Percentiles rank a stretch among this genome's conserved stretches.
These are phyloP conservation scores for Archilochus colubris DNA, from an alignment of 2,113 vertebrate genomes.

Conservation along the genomic window DNA sequence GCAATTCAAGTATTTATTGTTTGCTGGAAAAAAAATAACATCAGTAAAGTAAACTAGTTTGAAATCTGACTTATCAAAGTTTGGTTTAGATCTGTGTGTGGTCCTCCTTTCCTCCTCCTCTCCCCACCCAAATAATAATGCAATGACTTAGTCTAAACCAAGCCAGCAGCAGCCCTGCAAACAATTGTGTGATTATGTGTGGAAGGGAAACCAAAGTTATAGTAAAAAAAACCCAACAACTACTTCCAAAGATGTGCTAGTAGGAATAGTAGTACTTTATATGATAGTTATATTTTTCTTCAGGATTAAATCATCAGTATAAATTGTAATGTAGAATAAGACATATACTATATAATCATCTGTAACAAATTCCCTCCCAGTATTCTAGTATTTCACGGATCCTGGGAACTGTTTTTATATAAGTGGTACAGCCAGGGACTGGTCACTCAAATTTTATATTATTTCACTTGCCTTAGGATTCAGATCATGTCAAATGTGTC, in stretches of 20 bases:
- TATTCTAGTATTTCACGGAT: background rate
- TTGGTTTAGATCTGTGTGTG: background rate
- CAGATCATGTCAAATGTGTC: background rate
- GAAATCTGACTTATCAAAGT: background rate
- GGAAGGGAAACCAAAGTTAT: background rate
- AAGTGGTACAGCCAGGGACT: background rate
- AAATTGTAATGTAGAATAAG: background rate
- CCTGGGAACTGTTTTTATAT: background rate
- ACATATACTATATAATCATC: background rate
- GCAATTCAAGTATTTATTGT: background rate
- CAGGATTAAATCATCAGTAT: background rate
- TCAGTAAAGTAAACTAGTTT: background rate
- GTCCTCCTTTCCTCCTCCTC: background rate
- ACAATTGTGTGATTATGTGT: background rate
- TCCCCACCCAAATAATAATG: background rate
- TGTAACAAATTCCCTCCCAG: background rate
- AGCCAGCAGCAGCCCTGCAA: conserved; percentile 15
- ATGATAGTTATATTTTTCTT: background rate
- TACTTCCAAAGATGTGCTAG: background rate
- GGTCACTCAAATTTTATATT: background rate
- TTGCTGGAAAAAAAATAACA: background rate
- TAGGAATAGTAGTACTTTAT: background rate
- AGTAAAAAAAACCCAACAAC: background rate
- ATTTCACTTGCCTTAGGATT: background rate
- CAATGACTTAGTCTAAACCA: background rate